Conservation (phyloP, 2,888 invertebrate genomes). For the Anarsia innoxiella region DNA sequence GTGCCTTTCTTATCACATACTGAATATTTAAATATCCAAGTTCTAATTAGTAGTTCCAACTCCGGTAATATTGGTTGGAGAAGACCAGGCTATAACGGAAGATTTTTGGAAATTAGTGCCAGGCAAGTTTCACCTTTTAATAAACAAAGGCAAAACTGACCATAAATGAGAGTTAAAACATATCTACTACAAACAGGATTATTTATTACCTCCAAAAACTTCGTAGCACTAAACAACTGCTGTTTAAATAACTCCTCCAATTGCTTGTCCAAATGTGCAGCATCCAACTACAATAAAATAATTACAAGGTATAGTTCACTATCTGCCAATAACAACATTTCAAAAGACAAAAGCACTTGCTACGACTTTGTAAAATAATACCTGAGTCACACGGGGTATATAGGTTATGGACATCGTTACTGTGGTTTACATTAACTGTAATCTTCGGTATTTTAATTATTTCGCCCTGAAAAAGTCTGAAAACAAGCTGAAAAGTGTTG, state of each 20-base stretch:
- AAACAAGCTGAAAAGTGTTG: too few species aligned
- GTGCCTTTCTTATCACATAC: conserved; percentile 79
- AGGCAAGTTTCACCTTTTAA: too few species aligned
- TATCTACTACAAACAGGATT: too few species aligned
- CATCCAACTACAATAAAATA: conserved; percentile 77
- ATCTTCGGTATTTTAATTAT: too few species aligned
- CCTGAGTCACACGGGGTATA: conserved; percentile 63
- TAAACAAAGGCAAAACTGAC: neutral
- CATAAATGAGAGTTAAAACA: neutral
- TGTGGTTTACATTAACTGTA: too few species aligned
- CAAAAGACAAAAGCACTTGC: too few species aligned
- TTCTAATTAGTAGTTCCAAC: conserved; percentile 79
- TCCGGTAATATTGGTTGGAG: conserved; percentile 80
- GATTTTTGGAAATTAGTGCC: too few species aligned
- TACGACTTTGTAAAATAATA: too few species aligned
- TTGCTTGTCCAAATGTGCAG: conserved; percentile 86
- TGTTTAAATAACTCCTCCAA: conserved; percentile 82
- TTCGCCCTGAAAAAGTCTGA: too few species aligned
- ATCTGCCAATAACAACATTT: too few species aligned
- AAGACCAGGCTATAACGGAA: conserved; percentile 78
- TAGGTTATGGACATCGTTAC: conserved; percentile 50
- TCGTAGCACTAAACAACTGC: conserved; percentile 78
- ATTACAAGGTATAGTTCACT: too few species aligned
- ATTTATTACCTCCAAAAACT: conserved; percentile 78
- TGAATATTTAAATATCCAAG: conserved; percentile 82